Base-by-base conservation (phyloP, 2,888 invertebrate genomes). In the Tetranychus truncatus region DNA sequence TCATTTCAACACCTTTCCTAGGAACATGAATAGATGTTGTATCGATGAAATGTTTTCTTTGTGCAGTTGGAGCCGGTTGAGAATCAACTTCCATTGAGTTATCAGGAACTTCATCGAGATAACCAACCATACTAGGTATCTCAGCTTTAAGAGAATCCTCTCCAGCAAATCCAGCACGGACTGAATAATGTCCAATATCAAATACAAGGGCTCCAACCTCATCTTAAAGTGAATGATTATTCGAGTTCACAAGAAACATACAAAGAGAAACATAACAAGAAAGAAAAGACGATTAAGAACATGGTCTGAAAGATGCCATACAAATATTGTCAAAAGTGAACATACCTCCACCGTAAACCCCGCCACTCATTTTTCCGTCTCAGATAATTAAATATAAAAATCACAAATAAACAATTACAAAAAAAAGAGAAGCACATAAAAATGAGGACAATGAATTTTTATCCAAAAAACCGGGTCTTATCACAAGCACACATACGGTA, bases 101-200 rank as follows among this genome's bases (percentile, higher is more conserved):
- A 18, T 75, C 76, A 66, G 79, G 82, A 78, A 86, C 86, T 55
- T 92, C 91, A 81, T 87, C 86, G 20, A 82, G 74, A 8, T 93
- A 88, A 1, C 95, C 96, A 46, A 95, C 90, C 69, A 91, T 89
- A 0, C 94, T 90, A 0, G 96, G 95, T 76, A 96, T 94, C 86
- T 97, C 96, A 1, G 94, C 93, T 83, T 97, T 99, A 3, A 99
- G 99, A n/a, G 93, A 92, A 82, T 99, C 99, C 83, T 99, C 99
- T 81, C 95, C 95, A 9, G 95, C 95, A 85, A 92, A 95, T 75
- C 95, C 95, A 73, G 92, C 92, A 76, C 95, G 86, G 75, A 95
- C 84, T 0, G 92, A 91, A 84, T 91, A 90, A 80, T 92, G 91
- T 0, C 94, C 99, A 9, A 95, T 89, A 83, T 99, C 99, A 81